A percentile compares a stretch with the other conserved stretches of the same genome.
phyloP scores from a whole-genome alignment of 2,113 vertebrate species.

The Entelurus aequoreus region DNA sequence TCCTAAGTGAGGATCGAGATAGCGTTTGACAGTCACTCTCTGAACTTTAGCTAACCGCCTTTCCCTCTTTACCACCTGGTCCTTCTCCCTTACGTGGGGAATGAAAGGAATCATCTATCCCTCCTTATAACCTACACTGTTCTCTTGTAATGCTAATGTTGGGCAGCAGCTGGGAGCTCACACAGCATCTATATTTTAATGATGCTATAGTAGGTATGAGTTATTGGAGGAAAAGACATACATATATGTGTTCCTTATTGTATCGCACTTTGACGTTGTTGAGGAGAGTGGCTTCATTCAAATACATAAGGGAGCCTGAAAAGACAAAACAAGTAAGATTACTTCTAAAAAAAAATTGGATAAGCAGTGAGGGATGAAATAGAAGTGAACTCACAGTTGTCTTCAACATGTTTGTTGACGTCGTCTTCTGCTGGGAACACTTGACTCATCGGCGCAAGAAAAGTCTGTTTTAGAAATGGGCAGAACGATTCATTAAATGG shows the following conservation, averaged over 20 bases:
- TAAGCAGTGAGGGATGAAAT: neutral
- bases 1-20: slow-evolving; percentile 43
- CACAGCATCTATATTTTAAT: neutral
- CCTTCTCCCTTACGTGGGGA: slow-evolving; percentile 15
- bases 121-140: slow-evolving; percentile 16
- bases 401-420: slow-evolving; percentile 92
- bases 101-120: slow-evolving; percentile 14
- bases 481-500: neutral
- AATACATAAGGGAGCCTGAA: slow-evolving; percentile 95
- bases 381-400: slow-evolving; percentile 86
- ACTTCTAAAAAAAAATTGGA: neutral
- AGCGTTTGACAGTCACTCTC: slow-evolving; percentile 32
- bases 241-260: slow-evolving; percentile 96
- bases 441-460: slow-evolving; percentile 89
- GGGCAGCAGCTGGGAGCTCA: neutral
- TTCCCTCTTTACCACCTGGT: slow-evolving; percentile 46
- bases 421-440: slow-evolving; percentile 98
- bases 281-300: slow-evolving; percentile 98
- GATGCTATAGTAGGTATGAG: neutral
- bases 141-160: slow-evolving; percentile 20
- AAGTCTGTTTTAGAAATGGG: slow-evolving; percentile 73
- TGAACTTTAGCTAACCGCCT: slow-evolving; percentile 24
- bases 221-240: slow-evolving; percentile 65
- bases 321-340: slow-evolving; percentile 13
- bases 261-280: slow-evolving; percentile 95